Evolutionary conservation across 2,888 invertebrate genomes (phyloP), one percentile per base, ranked within the genome.

Genomic region (Nomada lathburiana): DNA sequence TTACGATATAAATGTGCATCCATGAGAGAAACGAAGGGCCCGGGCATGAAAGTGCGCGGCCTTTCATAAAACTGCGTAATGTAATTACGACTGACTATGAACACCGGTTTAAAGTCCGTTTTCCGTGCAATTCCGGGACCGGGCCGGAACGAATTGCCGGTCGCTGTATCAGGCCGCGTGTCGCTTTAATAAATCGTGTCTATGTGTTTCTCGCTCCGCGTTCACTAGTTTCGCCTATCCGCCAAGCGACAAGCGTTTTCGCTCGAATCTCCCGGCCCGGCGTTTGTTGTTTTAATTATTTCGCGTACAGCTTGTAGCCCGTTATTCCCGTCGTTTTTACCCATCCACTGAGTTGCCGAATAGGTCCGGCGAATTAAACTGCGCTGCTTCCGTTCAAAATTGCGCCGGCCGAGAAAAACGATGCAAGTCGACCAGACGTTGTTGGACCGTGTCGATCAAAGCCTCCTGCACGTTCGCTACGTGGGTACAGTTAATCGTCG

Each of bases 41-140:
- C 50, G 3, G 2, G 7, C 36, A 57, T 23, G 59, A 47, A 63
- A 64, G 63, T 11, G n/a, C 29, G 44, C 55, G 5, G 23, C 52
- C 70, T 57, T 82, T 82, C 80, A 80, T 82, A 80, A 80, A 82
- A 80, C n/a, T 67, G 70, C 55, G 81, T 70, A 26, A 72, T 57
- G 82, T 57, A 82, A 82, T 82, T 82, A 82, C 81, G 36, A 13
- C 53, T 13, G 63, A 11, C 71, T 68, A 76, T 80, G 82, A 71
- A 80, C 63, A 55, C 57, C 67, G 63, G 26, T 70, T 70, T 63
- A 80, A 80, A 71, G 76, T 76, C 53, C 62, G 70, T 63, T 62
- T 64, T 55, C 59, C 60, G 42, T 18, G 7, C 75, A 74, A 75
- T 81, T 80, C 80, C 74, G 64, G n/a, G 9, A n/a, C n/a, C 23